These are phyloP conservation scores for Lymantria dispar DNA, from an alignment of 2,888 invertebrate species.

Conservation along the genomic window DNA sequence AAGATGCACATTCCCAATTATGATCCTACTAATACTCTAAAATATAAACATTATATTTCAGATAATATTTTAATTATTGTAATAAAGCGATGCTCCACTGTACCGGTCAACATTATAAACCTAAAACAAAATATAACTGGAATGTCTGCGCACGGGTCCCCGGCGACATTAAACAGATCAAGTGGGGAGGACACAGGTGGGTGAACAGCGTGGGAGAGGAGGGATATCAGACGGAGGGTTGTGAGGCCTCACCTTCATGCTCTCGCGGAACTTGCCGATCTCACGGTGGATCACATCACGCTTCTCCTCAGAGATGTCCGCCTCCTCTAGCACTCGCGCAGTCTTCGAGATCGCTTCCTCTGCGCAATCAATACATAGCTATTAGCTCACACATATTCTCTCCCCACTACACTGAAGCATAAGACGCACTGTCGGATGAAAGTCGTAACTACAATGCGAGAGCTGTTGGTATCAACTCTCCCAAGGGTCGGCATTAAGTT, in stretches of 20 bases:
- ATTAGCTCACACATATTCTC: too few species aligned
- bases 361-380: conserved; percentile 35
- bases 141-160: conserved; percentile 9
- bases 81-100: conserved; percentile 29
- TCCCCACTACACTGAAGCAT: too few species aligned
- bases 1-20: too few species aligned
- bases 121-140: conserved; percentile 6
- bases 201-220: conserved; percentile 6
- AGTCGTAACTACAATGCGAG: too few species aligned
- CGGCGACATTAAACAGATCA: conserved; percentile 3
- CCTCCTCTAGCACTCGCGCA: conserved; percentile 88
- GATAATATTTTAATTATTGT: conserved; percentile 2
- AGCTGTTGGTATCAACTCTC: too few species aligned
- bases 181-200: neutral
- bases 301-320: conserved; percentile 97
- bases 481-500: too few species aligned
- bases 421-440: too few species aligned
- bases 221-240: conserved; percentile 1
- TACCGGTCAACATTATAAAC: conserved; percentile 21
- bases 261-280: conserved; percentile 98
- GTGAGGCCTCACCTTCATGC: conserved; percentile 91
- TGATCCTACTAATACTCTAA: too few species aligned
- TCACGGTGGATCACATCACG: conserved; percentile 97
- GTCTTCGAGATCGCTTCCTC: conserved; percentile 86
- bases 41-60: neutral